phyloP scores from a whole-genome alignment of 2,888 invertebrate species.

The Drosophila parthenogenetica region DNA sequence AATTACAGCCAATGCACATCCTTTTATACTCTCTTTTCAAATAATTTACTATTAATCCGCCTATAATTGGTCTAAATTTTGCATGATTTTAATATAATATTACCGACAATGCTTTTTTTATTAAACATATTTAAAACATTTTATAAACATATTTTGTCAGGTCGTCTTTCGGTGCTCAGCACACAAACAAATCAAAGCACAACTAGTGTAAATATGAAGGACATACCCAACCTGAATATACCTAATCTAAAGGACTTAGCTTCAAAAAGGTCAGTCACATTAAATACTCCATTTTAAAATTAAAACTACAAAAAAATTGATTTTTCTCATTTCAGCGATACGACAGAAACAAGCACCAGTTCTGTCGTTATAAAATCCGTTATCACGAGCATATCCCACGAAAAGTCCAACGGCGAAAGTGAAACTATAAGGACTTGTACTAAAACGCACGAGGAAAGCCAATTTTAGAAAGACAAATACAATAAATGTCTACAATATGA shows the following conservation, averaged over 20 bases:
- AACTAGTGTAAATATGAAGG: slow-evolving; percentile 83
- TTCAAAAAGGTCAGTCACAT: slow-evolving; percentile 74
- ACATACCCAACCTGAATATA: slow-evolving; percentile 83
- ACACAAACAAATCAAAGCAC: slow-evolving; percentile 84
- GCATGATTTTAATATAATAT: slow-evolving; percentile 38
- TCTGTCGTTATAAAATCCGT: slow-evolving; percentile 85
- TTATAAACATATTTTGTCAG: slow-evolving; percentile 56
- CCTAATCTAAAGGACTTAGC: slow-evolving; percentile 83
- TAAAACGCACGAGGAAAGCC: slow-evolving; percentile 84
- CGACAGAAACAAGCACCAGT: slow-evolving; percentile 84
- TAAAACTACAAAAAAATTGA: not conserved
- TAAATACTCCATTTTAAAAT: no score
- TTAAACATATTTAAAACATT: not conserved
- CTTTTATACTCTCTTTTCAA: slow-evolving; percentile 10
- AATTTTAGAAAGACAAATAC: slow-evolving; percentile 73
- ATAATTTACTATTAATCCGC: slow-evolving; percentile 19
- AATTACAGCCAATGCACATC: slow-evolving; percentile 14
- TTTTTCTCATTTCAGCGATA: slow-evolving; percentile 76
- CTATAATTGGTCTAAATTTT: slow-evolving; percentile 26
- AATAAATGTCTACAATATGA: slow-evolving; percentile 2
- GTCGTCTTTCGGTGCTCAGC: slow-evolving; percentile 84
- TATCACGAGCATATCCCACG: slow-evolving; percentile 85
- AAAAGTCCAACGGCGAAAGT: slow-evolving; percentile 83
- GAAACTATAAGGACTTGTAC: slow-evolving; percentile 81
- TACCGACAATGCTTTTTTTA: not conserved